Evolutionary conservation across 1,140 invertebrate genomes (phyloP), one percentile per base, ranked within the genome.

Genomic region (Luehdorfia chinensis): DNA sequence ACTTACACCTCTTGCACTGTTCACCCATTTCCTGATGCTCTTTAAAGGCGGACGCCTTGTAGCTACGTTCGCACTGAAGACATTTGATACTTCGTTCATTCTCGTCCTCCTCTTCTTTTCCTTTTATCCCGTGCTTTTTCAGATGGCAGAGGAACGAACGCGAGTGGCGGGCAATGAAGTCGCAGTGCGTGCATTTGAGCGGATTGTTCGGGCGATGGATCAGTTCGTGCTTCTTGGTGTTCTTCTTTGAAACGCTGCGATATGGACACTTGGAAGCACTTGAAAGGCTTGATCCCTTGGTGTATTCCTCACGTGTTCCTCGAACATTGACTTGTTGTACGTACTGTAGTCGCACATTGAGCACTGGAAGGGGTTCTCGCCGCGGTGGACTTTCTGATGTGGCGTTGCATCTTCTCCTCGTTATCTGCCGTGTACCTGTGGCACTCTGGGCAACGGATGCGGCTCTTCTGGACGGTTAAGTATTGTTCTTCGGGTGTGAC

Each of bases 291-390:
- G 14, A 74, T 75, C 2, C 80, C 75, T 51, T 76, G 59, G 14
- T 81, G 80, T 18, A 76, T 75, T n/a, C 4, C 67, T 12, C 0
- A 78, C 60, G 7, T 84, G 80, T 21, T 81, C 80, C 23, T 78
- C 72, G 11, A 76, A 84, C 13, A 64, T 8, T 0, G 59, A 50
- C 13, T 71, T 79, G 18, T 84, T 79, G 18, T 75, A 70, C 0
- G 80, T 78, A 1, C 68, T 71, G 14, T 81, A 84, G 4, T 84
- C 75, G 19, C 80, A 84, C 70, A 81, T 76, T 7, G 47, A 72
- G 8, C 80, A 84, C 23, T 76, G 69, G 16, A 72, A 81, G 0
- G 77, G 77, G 9, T 84, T 81, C 30, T 72, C 67, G 0, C 75
- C 77, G 7, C 64, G 33, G 27, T 84, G 80, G 0, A 68, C 60